These are phyloP conservation scores for Ranitomeya imitator DNA, from an alignment of 2,113 vertebrate species.

Conservation along the genomic window DNA sequence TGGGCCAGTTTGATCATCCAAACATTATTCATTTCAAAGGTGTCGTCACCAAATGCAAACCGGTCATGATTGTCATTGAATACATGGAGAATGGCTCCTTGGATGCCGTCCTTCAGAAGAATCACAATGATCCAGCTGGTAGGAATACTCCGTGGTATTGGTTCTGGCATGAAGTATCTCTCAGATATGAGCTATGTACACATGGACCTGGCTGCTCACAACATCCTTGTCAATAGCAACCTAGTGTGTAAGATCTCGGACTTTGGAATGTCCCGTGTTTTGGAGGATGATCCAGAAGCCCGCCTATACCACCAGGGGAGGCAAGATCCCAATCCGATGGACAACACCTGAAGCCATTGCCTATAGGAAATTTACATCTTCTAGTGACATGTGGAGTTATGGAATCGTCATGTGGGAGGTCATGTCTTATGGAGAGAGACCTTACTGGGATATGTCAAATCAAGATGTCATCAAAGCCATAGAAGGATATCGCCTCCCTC, in stretches of 20 bases:
- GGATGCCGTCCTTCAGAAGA: slow-evolving; percentile 97
- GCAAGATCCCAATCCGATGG: slow-evolving; percentile 98
- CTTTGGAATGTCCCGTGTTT: slow-evolving; percentile 95
- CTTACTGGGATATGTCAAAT: slow-evolving; percentile 99
- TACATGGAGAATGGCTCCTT: slow-evolving; percentile 99
- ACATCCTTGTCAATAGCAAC: slow-evolving; percentile 97
- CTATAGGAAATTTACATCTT: slow-evolving; percentile 96
- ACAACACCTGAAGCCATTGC: slow-evolving; percentile 97
- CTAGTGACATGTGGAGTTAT: slow-evolving; percentile 96
- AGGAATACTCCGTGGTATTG: slow-evolving; percentile 93
- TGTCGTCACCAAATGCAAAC: slow-evolving; percentile 98
- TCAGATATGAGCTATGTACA: slow-evolving; percentile 99
- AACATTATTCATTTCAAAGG: slow-evolving; percentile 98
- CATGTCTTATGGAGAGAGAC: slow-evolving; percentile 96
- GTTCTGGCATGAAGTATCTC: slow-evolving; percentile 97
- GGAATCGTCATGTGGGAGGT: slow-evolving; percentile 99
- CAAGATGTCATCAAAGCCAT: slow-evolving; percentile 99
- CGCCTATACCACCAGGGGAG: slow-evolving; percentile 96
- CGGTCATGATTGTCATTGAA: slow-evolving; percentile 99
- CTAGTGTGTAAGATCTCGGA: slow-evolving; percentile 98
- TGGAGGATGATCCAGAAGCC: slow-evolving; percentile 96
- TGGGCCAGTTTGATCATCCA: slow-evolving; percentile 98
- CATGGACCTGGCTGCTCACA: slow-evolving; percentile 92
- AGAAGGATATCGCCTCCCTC: slow-evolving; percentile 93
- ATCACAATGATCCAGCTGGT: slow-evolving; percentile 98